Base-by-base conservation (phyloP, 2,888 invertebrate species). In the Melieria omissa region DNA sequence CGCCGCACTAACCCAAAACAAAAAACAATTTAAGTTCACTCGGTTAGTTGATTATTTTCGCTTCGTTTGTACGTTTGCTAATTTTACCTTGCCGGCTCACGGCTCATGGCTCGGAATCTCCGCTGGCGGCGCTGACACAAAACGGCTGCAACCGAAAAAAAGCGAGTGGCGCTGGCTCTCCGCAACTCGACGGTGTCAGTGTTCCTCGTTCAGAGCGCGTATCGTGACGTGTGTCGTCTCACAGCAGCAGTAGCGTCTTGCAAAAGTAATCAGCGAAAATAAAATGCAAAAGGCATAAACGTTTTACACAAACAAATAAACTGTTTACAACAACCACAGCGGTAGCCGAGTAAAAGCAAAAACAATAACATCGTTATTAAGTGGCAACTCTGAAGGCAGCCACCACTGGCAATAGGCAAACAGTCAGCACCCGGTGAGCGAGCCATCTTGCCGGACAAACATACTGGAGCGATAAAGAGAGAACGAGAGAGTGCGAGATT, bases 181-280 rank as follows among this genome's bases (percentile, higher is more conserved):
- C 29, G 29, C 29, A 29, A 29, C 29, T 71, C 60, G 65, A 46
- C 65, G 16, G 60, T 60, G 61, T 62, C 71, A 66, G 66, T 67
- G 54, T 54, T 69, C 41, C 52, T 69, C 47, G 54, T 54, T 45
- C 68, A 68, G 64, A 82, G 81, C 81, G 79, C 79, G 80, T 75
- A 80, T 80, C 81, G 81, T 81, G 81, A 81, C 81, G 81, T 82
- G 82, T 80, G 80, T 77, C 74, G 75, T 75, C 8, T 62, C 52
- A 54, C 14, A 44, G 47, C 49, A 44, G 45, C 41, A 46, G 45
- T 16, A 46, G 60, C n/a, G 67, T 47, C 57, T 63, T 66, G 77
- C 75, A 74, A 73, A 58, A 70, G 44, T 45, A 29, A 29, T 29
- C 29, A 29, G 29, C 29, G 29, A n/a, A 55, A 64, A 66, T 42